Conservation (phyloP, 2,888 invertebrate genomes). For the Vanessa cardui region DNA sequence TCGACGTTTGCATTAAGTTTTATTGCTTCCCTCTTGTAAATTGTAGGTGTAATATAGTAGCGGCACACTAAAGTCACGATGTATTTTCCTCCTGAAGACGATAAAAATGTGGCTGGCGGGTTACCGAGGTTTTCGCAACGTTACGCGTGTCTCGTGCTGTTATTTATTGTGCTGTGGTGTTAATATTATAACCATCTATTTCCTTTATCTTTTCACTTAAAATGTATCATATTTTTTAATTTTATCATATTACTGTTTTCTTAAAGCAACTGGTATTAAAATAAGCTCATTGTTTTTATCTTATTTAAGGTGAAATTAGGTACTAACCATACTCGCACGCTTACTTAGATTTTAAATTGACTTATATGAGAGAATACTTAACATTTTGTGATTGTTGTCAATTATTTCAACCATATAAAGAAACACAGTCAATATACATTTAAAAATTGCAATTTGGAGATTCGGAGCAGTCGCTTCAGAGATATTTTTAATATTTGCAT, state of each 20-base stretch:
- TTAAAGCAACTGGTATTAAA: too few relatives aligned
- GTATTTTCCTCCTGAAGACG: slow-evolving; percentile 60
- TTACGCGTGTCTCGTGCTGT: slow-evolving; percentile 47
- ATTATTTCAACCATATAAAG: too few relatives aligned
- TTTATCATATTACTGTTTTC: not conserved
- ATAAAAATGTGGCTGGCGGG: slow-evolving; percentile 61
- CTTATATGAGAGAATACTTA: too few relatives aligned
- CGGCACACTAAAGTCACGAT: slow-evolving; percentile 54
- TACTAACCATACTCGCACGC: too few relatives aligned
- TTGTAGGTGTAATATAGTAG: slow-evolving; percentile 69
- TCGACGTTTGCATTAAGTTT: slow-evolving; percentile 76
- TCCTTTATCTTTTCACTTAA: not conserved
- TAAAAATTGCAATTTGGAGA: too few relatives aligned
- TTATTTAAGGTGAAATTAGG: too few relatives aligned
- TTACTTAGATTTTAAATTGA: too few relatives aligned
- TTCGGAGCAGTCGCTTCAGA: too few relatives aligned
- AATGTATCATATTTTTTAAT: not conserved
- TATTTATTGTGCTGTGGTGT: slow-evolving; percentile 29
- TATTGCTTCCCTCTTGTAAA: slow-evolving; percentile 76
- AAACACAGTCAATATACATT: too few relatives aligned
- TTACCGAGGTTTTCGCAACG: slow-evolving; percentile 49
- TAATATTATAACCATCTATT: slow-evolving; percentile 12
- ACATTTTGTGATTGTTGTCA: too few relatives aligned
- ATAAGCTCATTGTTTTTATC: too few relatives aligned
- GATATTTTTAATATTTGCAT: too few relatives aligned